Conservation (phyloP, 92 coral and sea anemone species). For the Umimayanthus kanabou region DNA sequence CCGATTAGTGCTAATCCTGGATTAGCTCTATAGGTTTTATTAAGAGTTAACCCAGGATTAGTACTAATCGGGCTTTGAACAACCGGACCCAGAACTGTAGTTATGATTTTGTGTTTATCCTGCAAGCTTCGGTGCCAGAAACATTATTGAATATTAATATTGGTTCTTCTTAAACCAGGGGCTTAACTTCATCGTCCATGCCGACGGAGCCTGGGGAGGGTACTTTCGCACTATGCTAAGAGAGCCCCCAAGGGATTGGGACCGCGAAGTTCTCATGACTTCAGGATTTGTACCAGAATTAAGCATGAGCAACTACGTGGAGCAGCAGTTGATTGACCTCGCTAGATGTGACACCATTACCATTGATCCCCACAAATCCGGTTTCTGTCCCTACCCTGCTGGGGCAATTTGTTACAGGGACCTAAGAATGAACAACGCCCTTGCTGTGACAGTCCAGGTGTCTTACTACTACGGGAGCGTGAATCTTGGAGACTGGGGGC, state of each 20-base stretch:
- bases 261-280: neutral
- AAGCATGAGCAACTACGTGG: conserved; percentile 46
- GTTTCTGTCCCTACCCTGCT: conserved; percentile 73
- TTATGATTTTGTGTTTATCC: neutral
- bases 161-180: conserved; percentile 53
- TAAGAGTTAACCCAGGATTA: too few species aligned
- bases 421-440: conserved; percentile 63
- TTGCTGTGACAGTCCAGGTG: conserved; percentile 56
- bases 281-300: conserved; percentile 60
- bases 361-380: conserved; percentile 75
- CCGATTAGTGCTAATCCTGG: too few species aligned
- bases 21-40: too few species aligned
- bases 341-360: conserved; percentile 65
- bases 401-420: conserved; percentile 70
- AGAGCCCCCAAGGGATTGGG: neutral
- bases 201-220: conserved; percentile 95
- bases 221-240: conserved; percentile 85
- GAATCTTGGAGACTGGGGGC: conserved; percentile 58
- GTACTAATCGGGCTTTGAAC: too few species aligned
- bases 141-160: neutral
- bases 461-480: conserved; percentile 60
- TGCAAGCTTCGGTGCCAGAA: too few species aligned
- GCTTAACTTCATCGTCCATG: conserved; percentile 74
- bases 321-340: conserved; percentile 51
- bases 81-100: neutral